These are phyloP conservation scores for Alethe diademata DNA, from an alignment of 2,113 vertebrate species.

Conservation along the genomic window DNA sequence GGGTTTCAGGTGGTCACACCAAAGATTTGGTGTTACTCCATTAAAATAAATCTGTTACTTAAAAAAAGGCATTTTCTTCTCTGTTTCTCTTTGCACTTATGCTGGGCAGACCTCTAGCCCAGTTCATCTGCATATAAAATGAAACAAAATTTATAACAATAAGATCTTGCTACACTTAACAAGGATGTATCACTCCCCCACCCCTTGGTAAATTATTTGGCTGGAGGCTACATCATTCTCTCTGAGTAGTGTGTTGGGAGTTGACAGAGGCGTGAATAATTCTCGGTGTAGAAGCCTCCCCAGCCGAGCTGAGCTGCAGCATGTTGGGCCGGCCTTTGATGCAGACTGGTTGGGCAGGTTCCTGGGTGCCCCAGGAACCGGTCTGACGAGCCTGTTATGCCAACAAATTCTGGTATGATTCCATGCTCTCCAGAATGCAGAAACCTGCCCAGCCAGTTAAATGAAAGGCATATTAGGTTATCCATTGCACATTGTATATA, in stretches of 20 bases:
- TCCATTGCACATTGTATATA: constrained; percentile 83
- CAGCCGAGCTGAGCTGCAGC: constrained; percentile 74
- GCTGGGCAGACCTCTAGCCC: constrained; percentile 32
- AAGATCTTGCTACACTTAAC: constrained; percentile 65
- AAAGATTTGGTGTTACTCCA: not conserved
- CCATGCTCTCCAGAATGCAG: constrained; percentile 82
- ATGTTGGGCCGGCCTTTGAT: constrained; percentile 81
- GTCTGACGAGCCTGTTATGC: constrained; percentile 84
- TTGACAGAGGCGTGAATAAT: constrained; percentile 77
- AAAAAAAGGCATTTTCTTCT: not conserved
- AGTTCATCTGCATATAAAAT: constrained; percentile 36
- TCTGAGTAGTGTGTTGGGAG: constrained; percentile 64
- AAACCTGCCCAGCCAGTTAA: constrained; percentile 89
- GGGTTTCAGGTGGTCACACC: not conserved
- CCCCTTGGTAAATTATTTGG: constrained; percentile 77
- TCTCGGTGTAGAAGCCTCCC: constrained; percentile 65
- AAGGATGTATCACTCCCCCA: constrained; percentile 66
- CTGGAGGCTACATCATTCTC: constrained; percentile 85
- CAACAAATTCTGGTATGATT: constrained; percentile 90
- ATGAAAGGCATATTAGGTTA: constrained; percentile 90
- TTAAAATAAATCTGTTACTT: not conserved
- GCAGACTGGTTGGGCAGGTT: constrained; percentile 82
- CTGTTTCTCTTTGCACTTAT: not conserved
- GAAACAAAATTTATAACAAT: constrained; percentile 62
- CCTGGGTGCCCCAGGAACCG: constrained; percentile 75